Percentiles rank a stretch among this genome's conserved stretches.
Evolutionary conservation across 2,888 invertebrate genomes (phyloP).

Genomic region (Tetragnatha montana): DNA sequence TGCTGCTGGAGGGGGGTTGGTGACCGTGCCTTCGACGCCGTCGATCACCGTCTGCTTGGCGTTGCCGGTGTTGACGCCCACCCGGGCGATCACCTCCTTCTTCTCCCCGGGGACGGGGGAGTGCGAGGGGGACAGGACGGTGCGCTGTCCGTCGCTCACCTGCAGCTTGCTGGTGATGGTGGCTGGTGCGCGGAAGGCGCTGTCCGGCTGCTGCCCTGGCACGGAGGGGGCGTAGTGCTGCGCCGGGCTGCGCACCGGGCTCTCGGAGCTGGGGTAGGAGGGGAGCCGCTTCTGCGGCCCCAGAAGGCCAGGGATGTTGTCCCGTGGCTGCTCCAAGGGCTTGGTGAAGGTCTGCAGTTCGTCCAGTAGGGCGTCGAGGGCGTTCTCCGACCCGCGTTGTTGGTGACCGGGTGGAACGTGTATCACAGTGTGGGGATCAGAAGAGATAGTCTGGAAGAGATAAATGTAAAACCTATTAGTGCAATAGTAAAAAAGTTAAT

Average conservation of each 20-base stretch:
- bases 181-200: slow-evolving; percentile 72
- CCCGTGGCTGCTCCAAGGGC: slow-evolving; percentile 77
- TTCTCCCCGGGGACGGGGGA: slow-evolving; percentile 71
- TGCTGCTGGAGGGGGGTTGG: slow-evolving; percentile 85
- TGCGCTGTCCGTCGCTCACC: slow-evolving; percentile 76
- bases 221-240: slow-evolving; percentile 72
- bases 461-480: too few species aligned
- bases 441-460: slow-evolving; percentile 68
- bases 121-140: slow-evolving; percentile 71
- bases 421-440: slow-evolving; percentile 73
- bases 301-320: slow-evolving; percentile 63
- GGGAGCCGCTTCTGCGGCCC: slow-evolving; percentile 79
- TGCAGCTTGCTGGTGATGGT: slow-evolving; percentile 78
- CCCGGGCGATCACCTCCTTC: slow-evolving; percentile 71
- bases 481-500: too few species aligned
- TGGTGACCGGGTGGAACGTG: slow-evolving; percentile 72
- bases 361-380: slow-evolving; percentile 97
- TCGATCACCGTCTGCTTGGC: slow-evolving; percentile 71
- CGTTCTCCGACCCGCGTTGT: slow-evolving; percentile 83
- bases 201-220: slow-evolving; percentile 54
- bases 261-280: slow-evolving; percentile 90
- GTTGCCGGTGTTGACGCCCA: slow-evolving; percentile 67
- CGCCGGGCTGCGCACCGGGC: slow-evolving; percentile 72
- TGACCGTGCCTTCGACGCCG: slow-evolving; percentile 59
- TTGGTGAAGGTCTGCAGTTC: slow-evolving; percentile 92